Base-by-base conservation (phyloP, 2,888 invertebrate genomes). In the Arctia plantaginis region DNA sequence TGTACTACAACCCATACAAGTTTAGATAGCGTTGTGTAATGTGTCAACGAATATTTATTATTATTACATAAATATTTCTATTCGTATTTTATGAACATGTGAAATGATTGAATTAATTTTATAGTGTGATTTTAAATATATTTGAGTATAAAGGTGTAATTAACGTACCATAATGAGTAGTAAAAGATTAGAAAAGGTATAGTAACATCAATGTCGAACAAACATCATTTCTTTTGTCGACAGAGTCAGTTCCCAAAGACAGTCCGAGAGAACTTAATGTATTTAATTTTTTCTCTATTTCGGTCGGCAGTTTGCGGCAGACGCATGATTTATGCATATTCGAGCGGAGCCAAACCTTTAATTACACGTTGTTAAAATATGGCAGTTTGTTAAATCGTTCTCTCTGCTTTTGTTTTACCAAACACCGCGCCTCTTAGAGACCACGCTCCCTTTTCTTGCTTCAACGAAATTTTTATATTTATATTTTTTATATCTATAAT, bases 311-410 rank as follows among this genome's bases (percentile, higher is more conserved):
- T 94, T 95, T 91, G 94, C 94, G 89, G 95, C 94, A 92, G 93
- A 92, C 91, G 91, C 90, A 94, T 95, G 95, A 95, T 95, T 95
- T 95, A 95, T 95, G 95, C 95, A 95, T 94, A 95, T 95, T 90
- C 94, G 93, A 94, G 91, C 91, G 92, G 92, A 90, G 92, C 94
- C 94, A 93, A 94, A 95, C 95, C 95, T 95, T 95, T 95, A 95
- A 95, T 95, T 95, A 95, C 93, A 95, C 90, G 95, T 95, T 95
- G 95, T 95, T 95, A 95, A 95, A 95, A 95, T 95, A 95, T 95
- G 95, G 94, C 95, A 95, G 95, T 95, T 95, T 94, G 95, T 95
- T 95, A 95, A 94, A 95, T 93, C 92, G 93, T 94, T 94, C 88
- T 88, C 88, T 84, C 86, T 91, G 92, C 93, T 95, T 95, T 95